Conservation (phyloP, 2,797 vertebrate species). For the Sparidentex hasta region DNA sequence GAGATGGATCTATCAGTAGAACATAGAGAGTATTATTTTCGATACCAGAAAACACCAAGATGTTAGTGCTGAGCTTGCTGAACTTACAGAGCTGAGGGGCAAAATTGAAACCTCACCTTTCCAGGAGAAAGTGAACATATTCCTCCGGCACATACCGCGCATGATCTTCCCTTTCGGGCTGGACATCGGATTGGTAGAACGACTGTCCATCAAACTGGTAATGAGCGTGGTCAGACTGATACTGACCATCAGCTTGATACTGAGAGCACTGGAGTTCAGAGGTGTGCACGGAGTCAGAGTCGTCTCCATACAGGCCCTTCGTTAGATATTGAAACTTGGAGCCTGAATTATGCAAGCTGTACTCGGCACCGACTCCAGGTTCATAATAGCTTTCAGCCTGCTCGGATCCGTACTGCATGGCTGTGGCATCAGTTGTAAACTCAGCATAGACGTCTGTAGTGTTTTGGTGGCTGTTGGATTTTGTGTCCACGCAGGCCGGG, state of each 20-base stretch:
- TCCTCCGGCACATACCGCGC: conserved; percentile 69
- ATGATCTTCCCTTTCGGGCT: conserved; percentile 65
- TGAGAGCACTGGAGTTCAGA: conserved; percentile 52
- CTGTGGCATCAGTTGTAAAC: conserved; percentile 61
- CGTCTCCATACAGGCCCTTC: conserved; percentile 40
- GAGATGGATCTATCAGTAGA: background rate
- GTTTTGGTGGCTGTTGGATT: conserved; percentile 45
- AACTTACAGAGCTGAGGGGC: background rate
- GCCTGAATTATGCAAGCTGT: conserved; percentile 30
- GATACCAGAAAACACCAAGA: background rate
- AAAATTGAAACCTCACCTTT: conserved; percentile 67
- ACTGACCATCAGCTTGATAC: conserved; percentile 43
- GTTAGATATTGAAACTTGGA: conserved; percentile 40
- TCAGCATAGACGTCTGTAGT: conserved; percentile 72
- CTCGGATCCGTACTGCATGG: conserved; percentile 33
- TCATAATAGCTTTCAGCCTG: conserved; percentile 52
- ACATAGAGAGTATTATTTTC: background rate
- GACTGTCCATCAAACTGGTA: conserved; percentile 53
- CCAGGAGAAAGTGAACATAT: conserved; percentile 68
- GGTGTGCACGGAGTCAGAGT: conserved; percentile 4
- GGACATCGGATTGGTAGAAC: conserved; percentile 51
- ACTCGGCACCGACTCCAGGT: conserved; percentile 25
- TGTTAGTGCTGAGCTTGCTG: background rate
- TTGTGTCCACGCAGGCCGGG: conserved; percentile 39
- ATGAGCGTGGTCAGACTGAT: conserved; percentile 42